A percentile compares a stretch with the other conserved stretches of the same genome.
Conservation (phyloP, 2,888 invertebrate genomes). For the Rotaria magnacalcarata region DNA sequence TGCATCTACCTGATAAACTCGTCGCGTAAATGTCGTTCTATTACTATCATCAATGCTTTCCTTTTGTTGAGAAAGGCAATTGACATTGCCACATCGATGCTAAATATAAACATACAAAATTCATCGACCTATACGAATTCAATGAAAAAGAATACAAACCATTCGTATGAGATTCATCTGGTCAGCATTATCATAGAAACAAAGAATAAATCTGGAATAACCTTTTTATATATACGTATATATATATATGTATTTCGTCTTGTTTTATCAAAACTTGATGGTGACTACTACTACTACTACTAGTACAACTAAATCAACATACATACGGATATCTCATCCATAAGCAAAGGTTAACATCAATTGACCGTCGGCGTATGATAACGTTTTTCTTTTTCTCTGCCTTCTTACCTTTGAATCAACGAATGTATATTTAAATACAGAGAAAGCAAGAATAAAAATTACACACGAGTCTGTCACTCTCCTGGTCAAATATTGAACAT, state of each 20-base stretch:
- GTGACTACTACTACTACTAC: conserved; percentile 2
- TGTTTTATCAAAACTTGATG: conserved; percentile 3
- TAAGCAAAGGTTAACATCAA: conserved; percentile 29
- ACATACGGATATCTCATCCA: conserved; percentile 12
- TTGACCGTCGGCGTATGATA: conserved; percentile 13
- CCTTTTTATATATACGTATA: not conserved
- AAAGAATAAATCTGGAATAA: conserved; percentile 16
- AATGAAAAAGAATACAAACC: not conserved
- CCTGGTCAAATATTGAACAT: not conserved
- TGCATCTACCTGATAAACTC: conserved; percentile 32
- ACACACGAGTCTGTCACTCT: not conserved
- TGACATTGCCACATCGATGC: not conserved
- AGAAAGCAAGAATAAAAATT: not conserved
- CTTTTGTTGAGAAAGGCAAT: not conserved
- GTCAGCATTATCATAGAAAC: not conserved
- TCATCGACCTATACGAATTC: not conserved
- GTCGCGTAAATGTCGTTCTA: not conserved
- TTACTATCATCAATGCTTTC: not conserved
- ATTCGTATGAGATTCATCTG: conserved; percentile 4
- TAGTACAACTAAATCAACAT: not conserved
- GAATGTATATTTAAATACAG: not conserved
- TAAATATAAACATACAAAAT: conserved; percentile 2
- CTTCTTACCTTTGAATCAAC: not conserved
- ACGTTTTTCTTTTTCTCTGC: not conserved
- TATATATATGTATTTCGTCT: not conserved